Evolutionary conservation across 2,113 vertebrate genomes (phyloP).

Genomic region (Sylvilagus bachmani): DNA sequence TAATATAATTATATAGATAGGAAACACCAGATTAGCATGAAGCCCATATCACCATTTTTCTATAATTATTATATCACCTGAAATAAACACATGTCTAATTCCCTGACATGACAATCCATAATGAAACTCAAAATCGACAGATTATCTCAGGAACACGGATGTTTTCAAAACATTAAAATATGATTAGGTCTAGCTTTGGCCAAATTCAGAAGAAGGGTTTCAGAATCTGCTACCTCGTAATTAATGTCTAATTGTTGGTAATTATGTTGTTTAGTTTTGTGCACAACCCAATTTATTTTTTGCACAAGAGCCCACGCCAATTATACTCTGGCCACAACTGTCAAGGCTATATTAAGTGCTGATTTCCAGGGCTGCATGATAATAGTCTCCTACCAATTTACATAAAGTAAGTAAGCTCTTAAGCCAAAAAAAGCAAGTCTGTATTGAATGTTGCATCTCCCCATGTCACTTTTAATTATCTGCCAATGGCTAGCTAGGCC

Average conservation of each 20-base stretch:
- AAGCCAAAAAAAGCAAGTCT: slow-evolving; percentile 62
- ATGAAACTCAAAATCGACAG: neutral
- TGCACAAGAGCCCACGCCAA: slow-evolving; percentile 60
- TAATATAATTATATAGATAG: neutral
- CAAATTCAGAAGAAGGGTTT: slow-evolving; percentile 62
- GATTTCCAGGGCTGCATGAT: slow-evolving; percentile 65
- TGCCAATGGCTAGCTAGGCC: slow-evolving; percentile 21
- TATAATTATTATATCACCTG: neutral
- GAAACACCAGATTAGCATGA: slow-evolving; percentile 38
- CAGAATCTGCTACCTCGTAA: slow-evolving; percentile 66
- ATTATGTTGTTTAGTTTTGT: slow-evolving; percentile 80
- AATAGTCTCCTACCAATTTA: slow-evolving; percentile 73
- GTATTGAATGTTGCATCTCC: slow-evolving; percentile 43
- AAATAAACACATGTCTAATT: slow-evolving; percentile 56
- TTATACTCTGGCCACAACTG: slow-evolving; percentile 75
- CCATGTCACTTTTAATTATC: slow-evolving; percentile 69
- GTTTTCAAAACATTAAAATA: slow-evolving; percentile 72
- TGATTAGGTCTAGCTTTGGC: slow-evolving; percentile 72
- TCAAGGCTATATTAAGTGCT: slow-evolving; percentile 77
- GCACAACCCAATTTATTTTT: slow-evolving; percentile 74
- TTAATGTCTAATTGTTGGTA: slow-evolving; percentile 80
- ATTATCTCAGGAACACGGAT: slow-evolving; percentile 34
- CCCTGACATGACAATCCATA: slow-evolving; percentile 15
- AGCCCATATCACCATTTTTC: slow-evolving; percentile 5
- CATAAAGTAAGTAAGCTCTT: slow-evolving; percentile 61